Evolutionary conservation across 2,797 vertebrate genomes (phyloP).

Genomic region (Ctenochaetus hawaiiensis): DNA sequence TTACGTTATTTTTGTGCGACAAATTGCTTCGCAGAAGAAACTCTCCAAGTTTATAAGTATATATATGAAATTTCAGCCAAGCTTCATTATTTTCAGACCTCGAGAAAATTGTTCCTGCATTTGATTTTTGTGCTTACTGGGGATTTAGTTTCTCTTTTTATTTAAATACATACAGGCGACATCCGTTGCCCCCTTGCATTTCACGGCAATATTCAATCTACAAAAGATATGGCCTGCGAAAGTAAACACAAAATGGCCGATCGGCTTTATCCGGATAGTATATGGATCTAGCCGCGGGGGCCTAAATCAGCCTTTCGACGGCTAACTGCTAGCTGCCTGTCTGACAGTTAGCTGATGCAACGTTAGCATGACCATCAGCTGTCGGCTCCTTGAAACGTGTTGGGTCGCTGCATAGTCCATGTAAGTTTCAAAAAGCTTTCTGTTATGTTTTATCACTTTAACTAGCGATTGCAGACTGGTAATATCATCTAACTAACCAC

Average conservation of each 20-base stretch:
- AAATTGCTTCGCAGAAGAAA: rapidly evolving
- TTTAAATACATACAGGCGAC: conserved; percentile 50
- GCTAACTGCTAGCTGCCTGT: conserved; percentile 49
- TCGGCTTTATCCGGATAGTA: background rate
- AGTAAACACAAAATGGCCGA: rapidly evolving
- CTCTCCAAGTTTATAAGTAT: background rate
- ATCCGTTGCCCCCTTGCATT: background rate
- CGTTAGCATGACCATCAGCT: conserved; percentile 22
- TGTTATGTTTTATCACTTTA: background rate
- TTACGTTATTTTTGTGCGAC: conserved; percentile 71
- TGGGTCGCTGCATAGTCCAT: conserved; percentile 50
- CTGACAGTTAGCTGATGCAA: background rate
- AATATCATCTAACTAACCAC: no score
- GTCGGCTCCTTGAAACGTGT: conserved; percentile 66
- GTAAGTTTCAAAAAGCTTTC: conserved; percentile 63
- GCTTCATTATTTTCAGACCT: rapidly evolving
- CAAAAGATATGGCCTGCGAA: background rate
- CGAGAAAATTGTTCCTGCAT: rapidly evolving
- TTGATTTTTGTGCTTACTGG: rapidly evolving
- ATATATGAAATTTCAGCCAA: background rate
- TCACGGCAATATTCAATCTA: background rate
- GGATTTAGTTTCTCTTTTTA: rapidly evolving
- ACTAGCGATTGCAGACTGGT: no score
- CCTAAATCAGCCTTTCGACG: background rate
- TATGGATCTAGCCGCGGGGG: background rate